Evolutionary conservation across 2,888 invertebrate genomes (phyloP).

Genomic region (Drosophila dives): DNA sequence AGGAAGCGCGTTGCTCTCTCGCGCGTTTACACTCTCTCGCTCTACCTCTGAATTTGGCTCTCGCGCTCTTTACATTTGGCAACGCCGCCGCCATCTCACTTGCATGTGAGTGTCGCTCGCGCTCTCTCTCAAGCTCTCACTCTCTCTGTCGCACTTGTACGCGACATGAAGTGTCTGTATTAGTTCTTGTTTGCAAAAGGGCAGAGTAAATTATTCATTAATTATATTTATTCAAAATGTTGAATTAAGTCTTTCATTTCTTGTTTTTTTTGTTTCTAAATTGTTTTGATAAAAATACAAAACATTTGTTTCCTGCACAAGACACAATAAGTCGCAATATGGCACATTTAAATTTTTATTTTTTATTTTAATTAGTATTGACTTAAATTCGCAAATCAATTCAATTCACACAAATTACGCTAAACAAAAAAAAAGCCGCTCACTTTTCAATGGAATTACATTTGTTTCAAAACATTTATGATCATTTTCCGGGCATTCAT

Average conservation of each 20-base stretch:
- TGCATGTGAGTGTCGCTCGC: conserved; percentile 52
- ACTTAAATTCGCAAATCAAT: conserved; percentile 1
- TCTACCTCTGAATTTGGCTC: conserved; percentile 33
- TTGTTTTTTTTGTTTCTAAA: background rate
- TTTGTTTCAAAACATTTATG: background rate
- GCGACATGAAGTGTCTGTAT: conserved; percentile 62
- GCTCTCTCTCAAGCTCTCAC: conserved; percentile 34
- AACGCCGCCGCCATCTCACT: conserved; percentile 67
- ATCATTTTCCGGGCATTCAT: background rate
- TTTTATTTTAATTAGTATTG: background rate
- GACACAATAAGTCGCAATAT: background rate
- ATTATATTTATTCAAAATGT: conserved; percentile 55
- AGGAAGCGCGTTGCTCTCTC: conserved; percentile 29
- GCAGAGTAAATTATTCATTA: conserved; percentile 68
- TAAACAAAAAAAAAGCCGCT: background rate
- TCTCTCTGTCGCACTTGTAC: conserved; percentile 68
- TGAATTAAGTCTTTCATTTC: background rate
- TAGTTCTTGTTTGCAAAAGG: conserved; percentile 77
- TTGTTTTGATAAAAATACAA: background rate
- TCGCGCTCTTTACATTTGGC: conserved; percentile 70
- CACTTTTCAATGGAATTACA: background rate
- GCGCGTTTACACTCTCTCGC: conserved; percentile 20
- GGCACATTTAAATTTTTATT: conserved; percentile 1
- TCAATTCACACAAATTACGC: background rate
- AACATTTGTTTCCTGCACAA: background rate